phyloP scores from a whole-genome alignment of 2,797 vertebrate species.

The Thamnophis elegans region DNA sequence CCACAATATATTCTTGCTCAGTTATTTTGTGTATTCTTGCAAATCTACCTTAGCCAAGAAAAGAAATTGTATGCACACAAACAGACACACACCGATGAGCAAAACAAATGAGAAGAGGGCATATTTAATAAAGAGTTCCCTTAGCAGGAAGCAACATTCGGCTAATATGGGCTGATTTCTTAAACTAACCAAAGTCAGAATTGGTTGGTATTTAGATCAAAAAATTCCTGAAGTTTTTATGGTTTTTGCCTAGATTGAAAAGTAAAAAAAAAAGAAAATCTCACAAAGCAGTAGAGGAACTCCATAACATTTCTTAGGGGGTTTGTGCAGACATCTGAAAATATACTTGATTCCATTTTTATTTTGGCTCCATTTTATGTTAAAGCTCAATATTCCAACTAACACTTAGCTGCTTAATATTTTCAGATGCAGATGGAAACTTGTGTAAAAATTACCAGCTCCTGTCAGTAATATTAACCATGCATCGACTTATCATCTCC shows the following conservation, averaged over 20 bases:
- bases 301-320: background rate
- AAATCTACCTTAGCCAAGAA: background rate
- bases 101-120: slow-evolving; percentile 2
- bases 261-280: background rate
- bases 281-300: background rate
- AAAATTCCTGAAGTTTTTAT: background rate
- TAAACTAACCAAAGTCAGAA: background rate
- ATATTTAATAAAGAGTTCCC: background rate
- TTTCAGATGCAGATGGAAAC: slow-evolving; percentile 86
- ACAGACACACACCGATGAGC: background rate
- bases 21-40: background rate
- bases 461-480: slow-evolving; percentile 88
- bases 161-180: background rate
- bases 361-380: background rate
- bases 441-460: slow-evolving; percentile 84
- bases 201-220: background rate
- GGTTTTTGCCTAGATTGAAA: background rate
- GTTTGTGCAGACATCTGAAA: background rate
- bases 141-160: background rate
- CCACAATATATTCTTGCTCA: background rate
- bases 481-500: slow-evolving; percentile 90
- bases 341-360: background rate
- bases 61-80: background rate
- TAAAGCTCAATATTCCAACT: slow-evolving; percentile 8
- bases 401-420: slow-evolving; percentile 20